phyloP scores from a whole-genome alignment of 2,888 invertebrate species.

The Mongoloraphidia duomilia region DNA sequence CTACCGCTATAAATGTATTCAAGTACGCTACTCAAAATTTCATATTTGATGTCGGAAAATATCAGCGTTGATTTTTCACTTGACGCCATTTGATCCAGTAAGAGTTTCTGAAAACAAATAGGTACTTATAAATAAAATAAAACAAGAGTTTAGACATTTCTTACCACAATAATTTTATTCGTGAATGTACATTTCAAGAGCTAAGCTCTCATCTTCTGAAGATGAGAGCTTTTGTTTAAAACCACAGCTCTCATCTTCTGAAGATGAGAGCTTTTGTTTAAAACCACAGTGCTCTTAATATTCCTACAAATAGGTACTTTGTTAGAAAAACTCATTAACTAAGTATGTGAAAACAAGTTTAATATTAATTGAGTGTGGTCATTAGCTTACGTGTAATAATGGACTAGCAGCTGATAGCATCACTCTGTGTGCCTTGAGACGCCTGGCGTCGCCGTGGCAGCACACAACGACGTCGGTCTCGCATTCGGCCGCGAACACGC shows the following conservation, averaged over 20 bases:
- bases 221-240: too few species aligned
- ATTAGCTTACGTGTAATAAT: constrained; percentile 42
- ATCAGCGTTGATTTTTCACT: constrained; percentile 44
- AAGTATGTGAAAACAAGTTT: too few species aligned
- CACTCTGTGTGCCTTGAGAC: constrained; percentile 48
- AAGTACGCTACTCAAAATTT: constrained; percentile 45
- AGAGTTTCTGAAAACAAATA: constrained; percentile 21
- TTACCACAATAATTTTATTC: too few species aligned
- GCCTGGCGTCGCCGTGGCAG: constrained; percentile 45
- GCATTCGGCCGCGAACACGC: constrained; percentile 37
- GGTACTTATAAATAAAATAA: too few species aligned
- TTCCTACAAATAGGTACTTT: too few species aligned
- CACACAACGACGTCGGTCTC: constrained; percentile 47
- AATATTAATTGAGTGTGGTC: not conserved
- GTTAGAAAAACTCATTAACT: too few species aligned
- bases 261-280: too few species aligned
- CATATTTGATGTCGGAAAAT: constrained; percentile 46
- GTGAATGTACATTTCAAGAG: too few species aligned
- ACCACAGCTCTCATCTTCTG: too few species aligned
- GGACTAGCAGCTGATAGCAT: constrained; percentile 54
- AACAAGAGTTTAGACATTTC: too few species aligned
- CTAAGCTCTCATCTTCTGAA: too few species aligned
- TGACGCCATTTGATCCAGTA: constrained; percentile 24
- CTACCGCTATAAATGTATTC: constrained; percentile 56
- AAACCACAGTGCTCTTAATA: too few species aligned